Evolutionary conservation across 2,797 vertebrate species (phyloP).

Genomic region (Florisuga fusca): DNA sequence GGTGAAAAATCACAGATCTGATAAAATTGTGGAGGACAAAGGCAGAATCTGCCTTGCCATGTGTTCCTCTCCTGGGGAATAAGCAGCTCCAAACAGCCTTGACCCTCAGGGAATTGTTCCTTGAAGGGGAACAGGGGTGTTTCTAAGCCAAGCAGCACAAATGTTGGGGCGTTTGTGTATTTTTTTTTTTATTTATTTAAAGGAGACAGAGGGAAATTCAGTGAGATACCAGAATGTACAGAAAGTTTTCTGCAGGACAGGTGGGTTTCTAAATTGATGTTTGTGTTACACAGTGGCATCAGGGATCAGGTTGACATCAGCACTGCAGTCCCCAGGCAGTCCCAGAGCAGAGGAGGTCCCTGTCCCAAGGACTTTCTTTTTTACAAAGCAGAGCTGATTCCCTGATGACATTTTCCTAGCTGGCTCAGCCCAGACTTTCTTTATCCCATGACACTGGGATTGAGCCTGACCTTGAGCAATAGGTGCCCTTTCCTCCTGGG

Average conservation of each 20-base stretch:
- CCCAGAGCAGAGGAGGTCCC: neutral
- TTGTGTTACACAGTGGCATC: fast-evolving
- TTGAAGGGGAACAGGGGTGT: too few relatives aligned
- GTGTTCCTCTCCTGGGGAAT: fast-evolving
- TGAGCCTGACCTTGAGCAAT: neutral
- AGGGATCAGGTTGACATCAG: neutral
- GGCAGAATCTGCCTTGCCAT: neutral
- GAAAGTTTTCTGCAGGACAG: fast-evolving
- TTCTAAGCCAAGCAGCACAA: fast-evolving
- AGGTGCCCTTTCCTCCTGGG: neutral
- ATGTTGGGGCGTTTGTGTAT: too few relatives aligned
- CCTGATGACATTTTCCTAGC: neutral
- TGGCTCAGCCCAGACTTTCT: neutral
- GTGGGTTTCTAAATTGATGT: fast-evolving
- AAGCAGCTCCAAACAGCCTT: neutral
- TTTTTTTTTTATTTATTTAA: too few relatives aligned
- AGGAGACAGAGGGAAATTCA: fast-evolving
- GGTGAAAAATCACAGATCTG: neutral
- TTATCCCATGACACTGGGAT: fast-evolving
- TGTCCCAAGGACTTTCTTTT: neutral
- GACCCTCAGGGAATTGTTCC: neutral
- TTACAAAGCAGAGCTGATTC: neutral
- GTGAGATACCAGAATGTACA: fast-evolving
- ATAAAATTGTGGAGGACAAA: neutral
- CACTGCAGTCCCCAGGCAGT: neutral